phyloP scores from a whole-genome alignment of 2,113 vertebrate species.

The Pelvicachromis taeniatus region DNA sequence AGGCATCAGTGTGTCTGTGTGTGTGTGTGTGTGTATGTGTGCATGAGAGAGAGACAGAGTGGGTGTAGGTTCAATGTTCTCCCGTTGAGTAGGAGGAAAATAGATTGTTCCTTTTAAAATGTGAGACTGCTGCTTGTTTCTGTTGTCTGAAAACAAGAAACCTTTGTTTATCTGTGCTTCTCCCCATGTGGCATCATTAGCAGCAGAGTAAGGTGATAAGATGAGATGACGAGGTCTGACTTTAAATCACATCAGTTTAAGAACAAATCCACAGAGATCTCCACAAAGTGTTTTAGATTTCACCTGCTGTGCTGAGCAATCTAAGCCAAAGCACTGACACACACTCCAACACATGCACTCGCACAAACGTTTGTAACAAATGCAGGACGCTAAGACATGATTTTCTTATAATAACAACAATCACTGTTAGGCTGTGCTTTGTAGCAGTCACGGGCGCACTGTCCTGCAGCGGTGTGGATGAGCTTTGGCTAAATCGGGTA shows the following conservation, averaged over 20 bases:
- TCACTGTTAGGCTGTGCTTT: neutral
- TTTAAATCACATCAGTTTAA: constrained; percentile 5
- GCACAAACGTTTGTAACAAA: neutral
- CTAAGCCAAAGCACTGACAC: neutral
- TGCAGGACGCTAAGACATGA: neutral
- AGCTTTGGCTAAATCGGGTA: neutral
- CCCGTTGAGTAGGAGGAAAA: neutral
- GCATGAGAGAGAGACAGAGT: neutral
- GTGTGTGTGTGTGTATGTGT: neutral
- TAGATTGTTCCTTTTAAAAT: neutral
- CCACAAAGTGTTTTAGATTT: neutral
- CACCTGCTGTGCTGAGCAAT: neutral
- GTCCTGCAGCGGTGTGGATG: neutral
- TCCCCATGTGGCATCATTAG: neutral
- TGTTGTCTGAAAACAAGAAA: neutral
- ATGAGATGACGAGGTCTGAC: neutral
- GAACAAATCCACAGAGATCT: neutral
- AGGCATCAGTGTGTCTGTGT: neutral
- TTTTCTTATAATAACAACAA: neutral
- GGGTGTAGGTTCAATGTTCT: neutral
- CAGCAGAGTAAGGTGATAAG: neutral
- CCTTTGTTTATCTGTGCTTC: neutral
- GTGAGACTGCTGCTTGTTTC: neutral
- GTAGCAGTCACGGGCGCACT: neutral
- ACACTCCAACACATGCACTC: neutral